Evolutionary conservation across 1,140 invertebrate species (phyloP).

Genomic region (Anadara kagoshimensis): DNA sequence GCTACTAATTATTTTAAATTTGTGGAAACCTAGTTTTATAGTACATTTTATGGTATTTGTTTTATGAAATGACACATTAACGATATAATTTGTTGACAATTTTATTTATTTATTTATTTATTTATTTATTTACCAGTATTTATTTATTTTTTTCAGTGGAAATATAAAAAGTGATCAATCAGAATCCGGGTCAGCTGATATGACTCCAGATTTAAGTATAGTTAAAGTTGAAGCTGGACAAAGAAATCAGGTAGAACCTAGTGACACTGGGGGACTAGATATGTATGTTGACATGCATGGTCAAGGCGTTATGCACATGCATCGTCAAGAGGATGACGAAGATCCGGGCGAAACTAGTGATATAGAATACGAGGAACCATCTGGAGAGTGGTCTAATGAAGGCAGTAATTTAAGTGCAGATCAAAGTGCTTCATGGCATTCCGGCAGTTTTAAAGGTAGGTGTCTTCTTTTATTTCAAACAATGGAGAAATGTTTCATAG

Average conservation of each 20-base stretch:
- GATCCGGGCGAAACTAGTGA: conserved; percentile 16
- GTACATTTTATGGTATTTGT: no score
- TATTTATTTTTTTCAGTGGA: no score
- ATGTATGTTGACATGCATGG: conserved; percentile 29
- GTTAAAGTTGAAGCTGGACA: conserved; percentile 10
- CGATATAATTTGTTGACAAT: no score
- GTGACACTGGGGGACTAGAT: conserved; percentile 24
- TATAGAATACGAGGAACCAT: conserved; percentile 17
- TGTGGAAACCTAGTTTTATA: no score
- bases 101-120: no score
- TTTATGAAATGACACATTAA: no score
- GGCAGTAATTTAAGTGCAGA: conserved; percentile 24
- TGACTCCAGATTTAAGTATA: conserved; percentile 29
- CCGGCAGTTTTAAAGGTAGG: conserved; percentile 32
- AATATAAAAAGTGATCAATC: conserved; percentile 15
- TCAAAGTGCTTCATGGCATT: conserved; percentile 20
- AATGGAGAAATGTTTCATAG: no score
- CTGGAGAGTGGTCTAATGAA: conserved; percentile 24
- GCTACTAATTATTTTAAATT: no score
- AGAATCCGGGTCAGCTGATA: conserved; percentile 15
- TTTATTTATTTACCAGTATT: no score
- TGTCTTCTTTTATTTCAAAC: conserved; percentile 8
- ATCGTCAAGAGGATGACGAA: conserved; percentile 6
- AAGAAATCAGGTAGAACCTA: neutral
- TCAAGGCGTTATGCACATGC: conserved; percentile 4